phyloP scores from a whole-genome alignment of 30 jellyfish, hydroid and myxozoan species.

The Hydra vulgaris region DNA sequence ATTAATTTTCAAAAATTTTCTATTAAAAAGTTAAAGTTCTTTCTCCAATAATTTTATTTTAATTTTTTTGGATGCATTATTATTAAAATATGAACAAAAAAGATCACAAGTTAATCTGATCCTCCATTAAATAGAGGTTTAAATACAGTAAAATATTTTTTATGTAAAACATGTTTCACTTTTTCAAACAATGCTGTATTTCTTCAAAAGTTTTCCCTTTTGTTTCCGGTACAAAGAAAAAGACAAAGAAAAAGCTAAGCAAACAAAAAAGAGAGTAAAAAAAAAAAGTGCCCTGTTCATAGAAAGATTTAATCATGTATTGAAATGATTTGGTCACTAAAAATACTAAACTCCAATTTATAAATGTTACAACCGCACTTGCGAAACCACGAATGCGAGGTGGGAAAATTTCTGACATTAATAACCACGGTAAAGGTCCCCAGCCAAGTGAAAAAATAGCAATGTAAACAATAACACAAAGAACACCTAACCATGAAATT shows the following conservation, averaged over 20 bases:
- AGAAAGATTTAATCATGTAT: conserved; percentile 27
- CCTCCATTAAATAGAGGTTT: no score
- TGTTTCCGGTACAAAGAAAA: conserved; percentile 89
- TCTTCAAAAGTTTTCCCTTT: conserved; percentile 93
- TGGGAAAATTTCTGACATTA: conserved; percentile 92
- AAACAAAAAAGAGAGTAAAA: conserved; percentile 69
- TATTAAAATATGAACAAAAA: no score
- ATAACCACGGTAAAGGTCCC: conserved; percentile 99
- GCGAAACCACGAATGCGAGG: conserved; percentile 90
- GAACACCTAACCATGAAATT: conserved; percentile 69
- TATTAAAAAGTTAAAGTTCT: no score
- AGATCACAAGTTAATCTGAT: no score
- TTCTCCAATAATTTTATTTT: no score
- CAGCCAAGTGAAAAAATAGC: conserved; percentile 78
- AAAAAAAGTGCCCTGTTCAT: conserved; percentile 89
- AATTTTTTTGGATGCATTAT: no score
- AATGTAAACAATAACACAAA: conserved; percentile 46
- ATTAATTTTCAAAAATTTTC: no score
- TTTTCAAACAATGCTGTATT: conserved; percentile 49
- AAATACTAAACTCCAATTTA: conserved; percentile 78
- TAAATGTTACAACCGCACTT: conserved; percentile 60
- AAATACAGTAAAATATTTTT: no score
- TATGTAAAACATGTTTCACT: no score
- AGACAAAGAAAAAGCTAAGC: conserved; percentile 56
- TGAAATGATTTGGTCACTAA: conserved; percentile 59